These are phyloP conservation scores for Protodeltote pygarga DNA, from an alignment of 2,888 invertebrate species.

Conservation along the genomic window DNA sequence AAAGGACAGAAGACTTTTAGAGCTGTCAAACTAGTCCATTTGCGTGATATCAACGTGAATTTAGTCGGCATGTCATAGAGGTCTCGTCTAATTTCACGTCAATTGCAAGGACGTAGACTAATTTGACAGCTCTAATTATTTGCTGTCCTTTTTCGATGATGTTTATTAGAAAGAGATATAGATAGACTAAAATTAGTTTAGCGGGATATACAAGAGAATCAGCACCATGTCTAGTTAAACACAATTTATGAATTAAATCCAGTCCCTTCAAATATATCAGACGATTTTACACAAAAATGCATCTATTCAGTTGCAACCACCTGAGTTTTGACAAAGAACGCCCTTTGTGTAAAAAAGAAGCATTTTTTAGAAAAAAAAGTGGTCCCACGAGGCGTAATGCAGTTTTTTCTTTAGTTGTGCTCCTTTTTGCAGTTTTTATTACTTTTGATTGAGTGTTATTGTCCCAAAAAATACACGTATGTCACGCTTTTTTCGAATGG, in stretches of 20 bases:
- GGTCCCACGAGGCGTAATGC: slow-evolving; percentile 74
- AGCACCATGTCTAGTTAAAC: slow-evolving; percentile 17
- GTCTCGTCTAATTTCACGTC: too few relatives aligned
- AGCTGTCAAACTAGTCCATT: too few relatives aligned
- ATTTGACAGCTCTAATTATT: too few relatives aligned
- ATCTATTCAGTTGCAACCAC: slow-evolving; percentile 65
- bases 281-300: slow-evolving; percentile 46
- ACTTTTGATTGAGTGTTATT: slow-evolving; percentile 65
- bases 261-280: slow-evolving; percentile 27
- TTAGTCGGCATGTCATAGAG: too few relatives aligned
- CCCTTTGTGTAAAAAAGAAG: slow-evolving; percentile 62
- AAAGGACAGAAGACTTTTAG: too few relatives aligned
- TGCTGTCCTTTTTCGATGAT: too few relatives aligned
- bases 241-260: slow-evolving; percentile 32
- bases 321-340: slow-evolving; percentile 71
- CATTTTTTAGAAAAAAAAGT: slow-evolving; percentile 64
- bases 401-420: slow-evolving; percentile 63
- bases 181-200: slow-evolving; percentile 4
- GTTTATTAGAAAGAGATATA: too few relatives aligned
- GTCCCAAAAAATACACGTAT: slow-evolving; percentile 46
- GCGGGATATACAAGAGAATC: slow-evolving; percentile 10
- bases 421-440: slow-evolving; percentile 61
- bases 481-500: slow-evolving; percentile 27
- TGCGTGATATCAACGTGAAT: too few relatives aligned
- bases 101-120: too few relatives aligned